phyloP scores from a whole-genome alignment of 30 jellyfish, hydroid and myxozoan species.

The Phacellophora camtschatica region DNA sequence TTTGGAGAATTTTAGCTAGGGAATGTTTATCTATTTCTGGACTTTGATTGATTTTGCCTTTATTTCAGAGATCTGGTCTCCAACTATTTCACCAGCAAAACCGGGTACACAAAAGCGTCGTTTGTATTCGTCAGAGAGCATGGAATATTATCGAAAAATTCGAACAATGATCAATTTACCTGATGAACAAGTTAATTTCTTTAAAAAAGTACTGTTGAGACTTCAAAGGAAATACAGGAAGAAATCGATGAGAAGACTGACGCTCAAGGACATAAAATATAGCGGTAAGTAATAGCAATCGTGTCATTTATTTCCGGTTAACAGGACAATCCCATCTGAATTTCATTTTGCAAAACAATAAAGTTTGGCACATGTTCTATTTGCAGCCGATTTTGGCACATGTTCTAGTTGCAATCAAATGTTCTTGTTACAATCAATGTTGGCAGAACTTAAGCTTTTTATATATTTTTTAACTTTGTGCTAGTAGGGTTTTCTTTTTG shows the following conservation, averaged over 20 bases:
- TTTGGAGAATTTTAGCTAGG: too few relatives aligned
- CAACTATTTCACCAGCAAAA: neutral
- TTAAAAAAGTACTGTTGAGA: slow-evolving; percentile 41
- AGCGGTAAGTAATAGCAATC: slow-evolving; percentile 8
- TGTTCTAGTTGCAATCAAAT: too few relatives aligned
- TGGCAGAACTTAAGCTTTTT: too few relatives aligned
- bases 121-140: neutral
- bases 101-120: neutral
- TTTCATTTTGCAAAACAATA: too few relatives aligned
- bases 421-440: too few relatives aligned
- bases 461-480: too few relatives aligned
- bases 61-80: neutral
- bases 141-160: slow-evolving; percentile 14
- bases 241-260: slow-evolving; percentile 32
- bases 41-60: too few relatives aligned
- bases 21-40: too few relatives aligned
- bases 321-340: too few relatives aligned
- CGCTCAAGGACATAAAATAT: slow-evolving; percentile 31
- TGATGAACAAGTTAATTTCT: slow-evolving; percentile 22
- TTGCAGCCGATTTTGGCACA: too few relatives aligned
- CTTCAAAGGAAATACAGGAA: slow-evolving; percentile 46
- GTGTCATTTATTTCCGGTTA: neutral
- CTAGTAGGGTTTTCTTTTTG: too few relatives aligned
- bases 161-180: slow-evolving; percentile 1
- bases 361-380: too few relatives aligned